Evolutionary conservation across 2,888 invertebrate species (phyloP), one percentile per base, ranked within the genome.

Genomic region (Phaonia tiefii): DNA sequence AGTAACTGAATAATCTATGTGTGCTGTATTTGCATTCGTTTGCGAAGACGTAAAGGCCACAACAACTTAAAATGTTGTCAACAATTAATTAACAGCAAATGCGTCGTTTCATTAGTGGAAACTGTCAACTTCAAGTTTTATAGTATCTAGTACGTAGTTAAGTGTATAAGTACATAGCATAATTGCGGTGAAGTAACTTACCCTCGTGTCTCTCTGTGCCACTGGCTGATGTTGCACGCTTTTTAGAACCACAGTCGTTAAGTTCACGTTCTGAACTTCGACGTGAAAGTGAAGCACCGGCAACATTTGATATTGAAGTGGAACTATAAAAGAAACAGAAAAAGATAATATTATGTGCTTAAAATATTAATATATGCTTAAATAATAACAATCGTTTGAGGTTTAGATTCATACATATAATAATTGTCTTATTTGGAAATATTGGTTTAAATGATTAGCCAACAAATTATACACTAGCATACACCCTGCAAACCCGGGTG

Each of bases 241-340:
- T 96, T 91, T 96, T 96, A 85, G 89, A 87, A 86, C 89, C 88
- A 84, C 93, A 93, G 86, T 94, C 94, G 90, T 90, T 92, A 86
- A 96, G 92, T 88, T 97, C 96, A 83, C 96, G 93, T 91, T 96
- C 96, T 77, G 96, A 96, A 89, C 96, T 96, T 89, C 96, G 94
- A 91, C 96, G 94, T 85, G 96, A 95, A 87, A 96, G 93, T 90
- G 95, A 93, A 91, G 93, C 93, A 91, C 95, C 94, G 90, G 96
- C 96, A 91, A 97, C 96, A 92, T 97, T 97, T 88, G 96, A 96
- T 85, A 96, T 97, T 88, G 97, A 97, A 88, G 97, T 96, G 86
- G 97, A 96, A 91, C 96, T 94, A 91, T 42, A 74, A 70, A 51
- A 58, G n/a, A 42, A 65, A 10, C 10, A 51, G 10, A 8, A 22